phyloP scores from a whole-genome alignment of 1,140 invertebrate genomes.

The Drosophila kikkawai region DNA sequence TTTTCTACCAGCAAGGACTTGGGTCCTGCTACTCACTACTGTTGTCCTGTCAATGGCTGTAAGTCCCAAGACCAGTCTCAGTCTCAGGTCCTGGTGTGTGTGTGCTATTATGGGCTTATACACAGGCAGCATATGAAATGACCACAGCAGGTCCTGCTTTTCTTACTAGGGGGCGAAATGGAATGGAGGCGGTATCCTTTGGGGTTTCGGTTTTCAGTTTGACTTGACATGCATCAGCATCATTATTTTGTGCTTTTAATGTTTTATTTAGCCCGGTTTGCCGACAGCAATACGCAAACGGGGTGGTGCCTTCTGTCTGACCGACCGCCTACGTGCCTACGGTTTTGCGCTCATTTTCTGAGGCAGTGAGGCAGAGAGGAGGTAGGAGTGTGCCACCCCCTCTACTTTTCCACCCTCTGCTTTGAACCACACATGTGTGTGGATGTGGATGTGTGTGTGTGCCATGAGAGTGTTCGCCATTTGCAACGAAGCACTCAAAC shows the following conservation, averaged over 20 bases:
- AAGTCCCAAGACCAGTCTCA: background rate
- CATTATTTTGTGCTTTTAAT: conserved; percentile 82
- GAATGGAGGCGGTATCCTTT: conserved; percentile 31
- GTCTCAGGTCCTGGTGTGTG: background rate
- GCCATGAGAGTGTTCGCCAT: conserved; percentile 45
- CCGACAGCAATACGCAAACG: conserved; percentile 63
- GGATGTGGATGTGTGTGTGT: background rate
- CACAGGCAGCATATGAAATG: conserved; percentile 45
- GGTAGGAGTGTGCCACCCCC: background rate
- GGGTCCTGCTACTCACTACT: background rate
- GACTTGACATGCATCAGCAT: conserved; percentile 81
- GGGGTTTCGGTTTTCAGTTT: conserved; percentile 78
- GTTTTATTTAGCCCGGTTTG: conserved; percentile 75
- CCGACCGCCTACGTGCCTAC: conserved; percentile 58
- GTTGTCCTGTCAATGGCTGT: conserved; percentile 9
- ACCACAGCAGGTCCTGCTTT: conserved; percentile 21
- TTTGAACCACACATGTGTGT: background rate
- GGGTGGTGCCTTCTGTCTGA: conserved; percentile 43
- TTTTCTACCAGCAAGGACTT: background rate
- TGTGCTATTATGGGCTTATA: conserved; percentile 39
- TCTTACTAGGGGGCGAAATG: background rate
- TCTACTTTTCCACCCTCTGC: no score
- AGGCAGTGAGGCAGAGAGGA: background rate
- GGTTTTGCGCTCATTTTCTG: conserved; percentile 64
- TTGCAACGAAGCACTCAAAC: conserved; percentile 78